A percentile compares a stretch with the other conserved stretches of the same genome.
phyloP scores from a whole-genome alignment of 2,113 vertebrate genomes.

The Odocoileus hemionus region DNA sequence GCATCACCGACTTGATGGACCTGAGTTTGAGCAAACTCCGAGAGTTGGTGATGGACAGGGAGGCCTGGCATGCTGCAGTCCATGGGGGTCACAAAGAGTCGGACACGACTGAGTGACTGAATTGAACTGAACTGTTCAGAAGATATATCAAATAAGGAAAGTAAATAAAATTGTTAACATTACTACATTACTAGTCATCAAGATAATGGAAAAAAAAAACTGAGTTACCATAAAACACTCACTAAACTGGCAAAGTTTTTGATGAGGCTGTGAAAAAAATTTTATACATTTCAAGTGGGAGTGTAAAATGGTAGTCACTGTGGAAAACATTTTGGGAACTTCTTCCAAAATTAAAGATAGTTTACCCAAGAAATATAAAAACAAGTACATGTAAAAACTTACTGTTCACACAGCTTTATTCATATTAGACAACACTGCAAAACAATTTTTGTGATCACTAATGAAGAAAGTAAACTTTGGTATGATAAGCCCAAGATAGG shows the following conservation, averaged over 20 bases:
- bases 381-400: not conserved
- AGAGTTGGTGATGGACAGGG: not conserved
- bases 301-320: not conserved
- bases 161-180: not conserved
- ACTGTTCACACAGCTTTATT: not conserved
- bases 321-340: not conserved
- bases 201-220: not conserved
- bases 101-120: not conserved
- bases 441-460: not conserved
- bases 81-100: not conserved
- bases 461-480: not conserved
- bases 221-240: not conserved
- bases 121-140: not conserved
- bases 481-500: not conserved
- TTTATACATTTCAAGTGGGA: not conserved
- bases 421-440: not conserved
- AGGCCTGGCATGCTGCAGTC: not conserved
- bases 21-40: no score
- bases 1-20: accelerated
- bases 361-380: not conserved
- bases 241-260: not conserved
- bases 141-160: not conserved
- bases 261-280: not conserved
- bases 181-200: not conserved
- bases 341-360: not conserved